Base-by-base conservation (phyloP, 2,113 vertebrate species). In the Prietella phreatophila region DNA sequence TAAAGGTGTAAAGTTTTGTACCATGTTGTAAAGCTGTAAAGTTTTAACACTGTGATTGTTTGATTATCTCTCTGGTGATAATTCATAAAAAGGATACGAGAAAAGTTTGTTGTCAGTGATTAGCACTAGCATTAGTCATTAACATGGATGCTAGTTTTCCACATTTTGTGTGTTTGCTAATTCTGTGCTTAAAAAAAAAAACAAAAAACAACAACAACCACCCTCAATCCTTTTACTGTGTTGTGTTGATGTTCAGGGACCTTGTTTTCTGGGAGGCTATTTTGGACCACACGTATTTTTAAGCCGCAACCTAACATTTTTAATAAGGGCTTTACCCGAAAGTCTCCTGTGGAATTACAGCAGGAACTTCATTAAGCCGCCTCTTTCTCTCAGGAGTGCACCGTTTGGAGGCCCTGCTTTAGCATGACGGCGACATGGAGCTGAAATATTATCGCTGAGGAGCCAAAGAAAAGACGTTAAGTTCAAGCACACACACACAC, bases 361-460 rank as follows among this genome's bases (percentile, higher is more conserved):
- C 82, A 36, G 92, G 90, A 90, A 88, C 91, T 92, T 90, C 86
- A 85, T 93, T 92, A 92, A 91, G 92, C 93, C 92, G 91, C 82
- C 90, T 92, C 93, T 94, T 93, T 93, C 87, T 88, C 88, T 90
- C 87, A 85, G 76, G 86, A 86, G 85, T 55, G 33, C 53, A 63
- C 33, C 3, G 85, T 81, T 58, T 86, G 80, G 79, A 87, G 88
- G 90, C 85, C 83, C 84, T 67, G 84, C 60, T 89, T 80, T 84
- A 86, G 87, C 86, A 83, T 84, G 82, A 87, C 73, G 84, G 87
- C 65, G 86, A 76, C 61, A 79, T 60, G 73, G 50, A 80, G 75
- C 75, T 89, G 91, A 93, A 93, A 91, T 94, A 91, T 90, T 90
- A 92, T 36, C 89, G 60, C 73, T 0, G 33, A 88, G 92, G 86